Evolutionary conservation across 2,888 invertebrate genomes (phyloP), one percentile per base, ranked within the genome.

Genomic region (Dusona sp.): DNA sequence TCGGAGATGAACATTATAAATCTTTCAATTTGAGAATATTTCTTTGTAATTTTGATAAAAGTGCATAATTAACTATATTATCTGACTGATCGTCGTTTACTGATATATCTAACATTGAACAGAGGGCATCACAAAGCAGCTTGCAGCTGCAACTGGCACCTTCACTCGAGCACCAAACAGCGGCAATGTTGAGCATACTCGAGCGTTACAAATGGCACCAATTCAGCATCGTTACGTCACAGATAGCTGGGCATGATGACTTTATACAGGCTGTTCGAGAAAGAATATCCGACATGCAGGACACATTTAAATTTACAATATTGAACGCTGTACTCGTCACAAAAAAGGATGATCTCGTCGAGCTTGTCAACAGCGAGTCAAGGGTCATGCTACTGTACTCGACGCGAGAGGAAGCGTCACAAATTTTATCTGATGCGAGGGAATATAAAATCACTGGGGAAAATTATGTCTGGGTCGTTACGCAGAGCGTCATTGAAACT

Each of bases 191-290:
- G 91, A 98, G 98, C 93, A 98, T 99, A 92, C 95, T 99, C 92
- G 98, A 98, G 94, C 96, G 99, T 90, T 99, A 99, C 95, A 98
- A 98, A 95, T 99, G 99, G 99, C 98, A 98, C 93, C 98, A 98
- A 94, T 98, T 99, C 95, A 97, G 98, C 90, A 97, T 99, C 89
- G 98, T 99, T 87, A 98, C 98, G 72, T 98, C 98, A 86, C 97
- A 98, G 92, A 98, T 98, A 90, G 98, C 98, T 83, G 99, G 99
- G 3, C 98, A 99, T 94, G 98, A 98, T 93, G 98, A 99, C 94
- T 99, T 99, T 95, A 98, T 99, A 90, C 98, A 98, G 94, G 98
- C 98, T 78, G 97, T 99, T 83, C 95, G 98, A 83, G 98, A 98
- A 94, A 96, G 98, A 90, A 97, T 98, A 85, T 96, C 97, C 86